Evolutionary conservation across 2,888 invertebrate genomes (phyloP).

Genomic region (Alviniconcha strummeri): DNA sequence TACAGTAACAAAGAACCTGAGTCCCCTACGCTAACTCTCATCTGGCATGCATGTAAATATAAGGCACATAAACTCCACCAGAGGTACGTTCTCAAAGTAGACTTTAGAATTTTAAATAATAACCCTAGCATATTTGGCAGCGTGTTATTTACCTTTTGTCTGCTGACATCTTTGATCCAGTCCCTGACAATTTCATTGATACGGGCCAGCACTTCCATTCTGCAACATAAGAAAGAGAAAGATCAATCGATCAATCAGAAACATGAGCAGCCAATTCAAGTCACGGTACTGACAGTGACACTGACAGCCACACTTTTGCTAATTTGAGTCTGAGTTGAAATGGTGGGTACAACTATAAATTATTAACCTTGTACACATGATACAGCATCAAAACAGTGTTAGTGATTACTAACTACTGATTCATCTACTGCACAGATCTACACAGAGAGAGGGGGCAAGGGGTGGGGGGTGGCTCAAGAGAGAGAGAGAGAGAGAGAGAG

Average conservation of each 20-base stretch:
- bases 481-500: not conserved
- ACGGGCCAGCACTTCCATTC: conserved; percentile 80
- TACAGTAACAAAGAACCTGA: too few species aligned
- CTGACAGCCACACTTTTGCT: too few species aligned
- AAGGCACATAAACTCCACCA: too few species aligned
- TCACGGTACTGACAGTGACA: too few species aligned
- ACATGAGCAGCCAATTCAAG: too few species aligned
- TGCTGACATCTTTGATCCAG: conserved; percentile 94
- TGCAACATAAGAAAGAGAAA: conserved; percentile 51
- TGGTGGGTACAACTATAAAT: not conserved
- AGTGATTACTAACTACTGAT: not conserved
- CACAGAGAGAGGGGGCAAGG: not conserved
- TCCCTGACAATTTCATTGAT: conserved; percentile 92
- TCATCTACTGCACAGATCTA: not conserved
- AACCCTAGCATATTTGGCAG: too few species aligned
- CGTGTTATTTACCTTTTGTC: conserved; percentile 75
- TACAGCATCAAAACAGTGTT: not conserved
- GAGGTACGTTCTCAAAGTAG: too few species aligned
- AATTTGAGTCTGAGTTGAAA: too few species aligned
- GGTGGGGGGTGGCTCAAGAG: not conserved
- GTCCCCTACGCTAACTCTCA: too few species aligned
- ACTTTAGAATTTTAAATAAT: too few species aligned
- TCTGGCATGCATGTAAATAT: too few species aligned
- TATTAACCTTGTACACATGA: not conserved
- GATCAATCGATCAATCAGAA: too few species aligned